Conservation (phyloP, 92 coral and sea anemone genomes). For the Zoanthus sociatus region DNA sequence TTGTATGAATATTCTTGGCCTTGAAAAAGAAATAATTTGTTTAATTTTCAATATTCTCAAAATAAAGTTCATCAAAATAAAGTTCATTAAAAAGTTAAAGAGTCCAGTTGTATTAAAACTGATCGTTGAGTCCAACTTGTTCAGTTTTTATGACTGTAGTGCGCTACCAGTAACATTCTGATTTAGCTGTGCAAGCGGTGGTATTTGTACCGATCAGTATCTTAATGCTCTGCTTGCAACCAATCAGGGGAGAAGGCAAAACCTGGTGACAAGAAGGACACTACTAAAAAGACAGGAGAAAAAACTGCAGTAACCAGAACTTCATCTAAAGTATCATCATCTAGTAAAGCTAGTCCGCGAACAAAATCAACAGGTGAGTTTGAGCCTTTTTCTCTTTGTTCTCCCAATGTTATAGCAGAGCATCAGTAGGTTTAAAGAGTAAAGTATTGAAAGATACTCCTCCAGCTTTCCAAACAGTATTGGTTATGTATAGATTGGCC, state of each 20-base stretch:
- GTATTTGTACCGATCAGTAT: not conserved
- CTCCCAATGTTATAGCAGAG: not conserved
- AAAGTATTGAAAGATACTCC: not conserved
- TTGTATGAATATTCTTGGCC: no score
- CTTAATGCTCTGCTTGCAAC: not conserved
- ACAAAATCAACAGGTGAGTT: conserved; percentile 66
- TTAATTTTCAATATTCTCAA: no score
- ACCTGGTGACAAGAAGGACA: conserved; percentile 73
- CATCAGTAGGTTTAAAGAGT: not conserved
- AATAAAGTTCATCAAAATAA: no score
- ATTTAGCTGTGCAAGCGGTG: not conserved
- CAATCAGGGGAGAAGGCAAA: conserved; percentile 63
- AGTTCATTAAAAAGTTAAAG: no score
- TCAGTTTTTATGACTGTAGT: no score
- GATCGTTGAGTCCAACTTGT: no score
- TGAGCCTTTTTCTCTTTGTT: not conserved
- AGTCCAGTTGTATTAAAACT: no score
- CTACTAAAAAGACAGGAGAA: conserved; percentile 77
- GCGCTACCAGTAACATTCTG: no score
- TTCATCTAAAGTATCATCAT: conserved; percentile 50
- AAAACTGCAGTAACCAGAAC: conserved; percentile 56
- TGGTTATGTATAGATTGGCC: no score
- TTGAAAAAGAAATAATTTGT: no score
- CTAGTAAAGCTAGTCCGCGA: conserved; percentile 68
- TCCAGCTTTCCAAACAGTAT: not conserved